Evolutionary conservation across 2,797 vertebrate species (phyloP), one percentile per base, ranked within the genome.

Genomic region (Sebastes alutus): DNA sequence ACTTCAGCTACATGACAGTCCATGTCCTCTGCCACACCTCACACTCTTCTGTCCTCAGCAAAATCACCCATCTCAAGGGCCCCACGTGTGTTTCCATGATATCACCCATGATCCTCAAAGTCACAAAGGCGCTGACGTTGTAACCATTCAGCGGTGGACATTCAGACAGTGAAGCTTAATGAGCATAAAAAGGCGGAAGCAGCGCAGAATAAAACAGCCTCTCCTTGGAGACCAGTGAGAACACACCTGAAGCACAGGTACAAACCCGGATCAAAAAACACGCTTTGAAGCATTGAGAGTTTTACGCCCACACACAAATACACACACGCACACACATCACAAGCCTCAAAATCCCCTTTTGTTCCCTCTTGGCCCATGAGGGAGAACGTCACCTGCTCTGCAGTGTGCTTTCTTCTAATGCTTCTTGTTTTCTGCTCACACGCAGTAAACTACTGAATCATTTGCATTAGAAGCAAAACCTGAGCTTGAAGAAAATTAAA

Each of bases 181-280:
- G 38, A 67, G 77, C 29, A 71, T 63, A 61, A 72, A 72, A 62
- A 80, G 84, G 52, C 7, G 11, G 56, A 72, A 69, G 66, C 25
- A 35, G 46, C 0, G 1, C 32, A 63, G 49, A 81, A 87, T 42
- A 72, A 75, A 59, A 72, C 56, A 64, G 25, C 32, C 55, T 87
- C 60, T 88, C 85, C 85, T 87, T 65, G 54, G 82, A 89, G 87
- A 91, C 72, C 27, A 55, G 42, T 86, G 68, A 72, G 87, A 83
- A 88, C 81, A 88, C 90, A 91, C 89, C 90, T 93, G 75, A 87
- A 84, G 76, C 77, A 49, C 87, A 92, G 88, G 91, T 86, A 91
- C 85, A 80, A 80, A 73, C 32, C 42, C 74, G 49, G 71, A 83
- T 89, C 81, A 80, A 75, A 90, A 58, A 78, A 76, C 54, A 35